Conservation (phyloP, 1,140 invertebrate species). For the Atta texana region DNA sequence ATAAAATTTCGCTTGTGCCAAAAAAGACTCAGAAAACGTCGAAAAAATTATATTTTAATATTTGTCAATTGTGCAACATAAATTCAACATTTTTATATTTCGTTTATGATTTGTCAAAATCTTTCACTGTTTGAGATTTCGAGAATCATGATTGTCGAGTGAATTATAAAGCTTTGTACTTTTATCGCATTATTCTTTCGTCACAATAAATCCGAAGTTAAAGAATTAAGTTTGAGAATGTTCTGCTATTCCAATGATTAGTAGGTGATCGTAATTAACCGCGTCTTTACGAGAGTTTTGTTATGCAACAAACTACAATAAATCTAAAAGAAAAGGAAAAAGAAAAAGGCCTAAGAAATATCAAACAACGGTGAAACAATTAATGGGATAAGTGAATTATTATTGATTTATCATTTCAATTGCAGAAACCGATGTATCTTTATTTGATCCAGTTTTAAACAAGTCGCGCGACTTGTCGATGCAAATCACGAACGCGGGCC, state of each 20-base stretch:
- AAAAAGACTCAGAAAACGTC: too few species aligned
- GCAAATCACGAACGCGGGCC: constrained; percentile 35
- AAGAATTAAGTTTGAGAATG: not conserved
- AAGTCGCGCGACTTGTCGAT: constrained; percentile 42
- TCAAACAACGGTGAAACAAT: not conserved
- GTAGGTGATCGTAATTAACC: not conserved
- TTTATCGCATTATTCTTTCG: not conserved
- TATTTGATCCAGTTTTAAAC: constrained; percentile 35
- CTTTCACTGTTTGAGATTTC: not conserved
- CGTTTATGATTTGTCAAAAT: not conserved
- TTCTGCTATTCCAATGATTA: not conserved
- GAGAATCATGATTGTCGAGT: not conserved
- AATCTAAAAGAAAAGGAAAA: not conserved
- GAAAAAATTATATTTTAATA: not conserved
- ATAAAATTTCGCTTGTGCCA: too few species aligned
- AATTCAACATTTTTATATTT: not conserved
- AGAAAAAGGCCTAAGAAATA: not conserved
- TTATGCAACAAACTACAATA: not conserved
- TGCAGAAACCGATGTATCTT: constrained; percentile 38
- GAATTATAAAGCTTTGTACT: not conserved
- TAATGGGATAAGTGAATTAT: not conserved
- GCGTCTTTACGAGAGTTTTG: not conserved
- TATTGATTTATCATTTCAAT: constrained; percentile 48
- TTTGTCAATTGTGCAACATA: not conserved
- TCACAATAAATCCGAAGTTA: not conserved